phyloP scores from a whole-genome alignment of 2,888 invertebrate species.

The Lasioglossum marginatum region DNA sequence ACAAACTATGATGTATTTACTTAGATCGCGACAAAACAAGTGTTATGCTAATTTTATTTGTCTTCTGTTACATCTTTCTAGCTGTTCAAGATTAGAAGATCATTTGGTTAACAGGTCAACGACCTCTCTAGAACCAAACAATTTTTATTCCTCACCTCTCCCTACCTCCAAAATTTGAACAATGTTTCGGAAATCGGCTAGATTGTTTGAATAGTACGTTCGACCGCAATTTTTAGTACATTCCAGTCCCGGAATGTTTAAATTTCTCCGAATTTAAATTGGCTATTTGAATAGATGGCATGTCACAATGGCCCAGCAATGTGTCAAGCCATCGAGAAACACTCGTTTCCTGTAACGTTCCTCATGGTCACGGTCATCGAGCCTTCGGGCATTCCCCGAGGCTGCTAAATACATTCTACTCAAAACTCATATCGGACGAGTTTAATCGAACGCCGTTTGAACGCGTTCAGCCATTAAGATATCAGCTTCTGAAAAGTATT shows the following conservation, averaged over 20 bases:
- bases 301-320: constrained; percentile 39
- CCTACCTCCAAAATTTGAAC: too few species aligned
- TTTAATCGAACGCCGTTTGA: background rate
- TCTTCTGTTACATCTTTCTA: background rate
- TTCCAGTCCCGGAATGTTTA: background rate
- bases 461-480: background rate
- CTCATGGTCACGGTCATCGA: constrained; percentile 59
- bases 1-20: background rate
- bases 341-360: constrained; percentile 38
- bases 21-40: background rate
- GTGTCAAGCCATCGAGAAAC: constrained; percentile 54
- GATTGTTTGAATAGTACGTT: background rate
- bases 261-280: constrained; percentile 21
- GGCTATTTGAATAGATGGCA: constrained; percentile 34
- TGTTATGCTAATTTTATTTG: background rate
- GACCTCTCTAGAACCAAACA: constrained; percentile 6
- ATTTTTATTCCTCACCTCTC: too few species aligned
- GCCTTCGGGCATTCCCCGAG: constrained; percentile 24
- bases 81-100: background rate
- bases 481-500: background rate
- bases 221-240: too few species aligned
- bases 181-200: too few species aligned
- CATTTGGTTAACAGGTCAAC: background rate
- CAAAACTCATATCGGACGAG: background rate
- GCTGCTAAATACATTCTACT: background rate